These are phyloP conservation scores for Apocrypta bakeri DNA, from an alignment of 1,140 invertebrate genomes.

Conservation along the genomic window DNA sequence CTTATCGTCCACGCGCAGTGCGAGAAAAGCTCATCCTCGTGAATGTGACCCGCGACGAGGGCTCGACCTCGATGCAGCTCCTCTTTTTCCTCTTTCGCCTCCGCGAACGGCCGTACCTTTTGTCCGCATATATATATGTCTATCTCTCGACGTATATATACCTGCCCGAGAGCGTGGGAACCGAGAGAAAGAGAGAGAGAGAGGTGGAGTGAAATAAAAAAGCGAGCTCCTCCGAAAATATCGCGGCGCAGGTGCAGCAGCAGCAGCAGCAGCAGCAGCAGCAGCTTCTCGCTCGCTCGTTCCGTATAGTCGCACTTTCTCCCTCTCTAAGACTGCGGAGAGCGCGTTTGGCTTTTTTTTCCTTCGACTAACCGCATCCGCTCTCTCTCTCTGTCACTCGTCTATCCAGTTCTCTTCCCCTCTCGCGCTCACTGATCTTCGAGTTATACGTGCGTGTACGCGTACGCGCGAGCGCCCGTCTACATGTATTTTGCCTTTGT, in stretches of 20 bases:
- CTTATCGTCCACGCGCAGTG: background rate
- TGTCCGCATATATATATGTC: background rate
- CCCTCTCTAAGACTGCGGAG: background rate
- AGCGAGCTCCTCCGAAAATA: background rate
- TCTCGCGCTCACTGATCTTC: background rate
- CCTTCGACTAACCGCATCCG: background rate
- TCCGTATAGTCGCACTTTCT: background rate
- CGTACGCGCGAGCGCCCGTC: too few relatives aligned
- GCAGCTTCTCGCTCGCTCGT: background rate
- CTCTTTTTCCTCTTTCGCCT: background rate
- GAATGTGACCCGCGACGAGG: background rate
- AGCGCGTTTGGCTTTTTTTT: background rate
- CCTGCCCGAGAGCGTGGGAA: conserved; percentile 18
- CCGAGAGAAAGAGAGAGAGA: background rate
- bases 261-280: conserved; percentile 5
- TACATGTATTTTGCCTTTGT: too few relatives aligned
- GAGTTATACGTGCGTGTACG: background rate
- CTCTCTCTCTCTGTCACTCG: background rate
- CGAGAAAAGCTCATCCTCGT: background rate
- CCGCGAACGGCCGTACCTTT: too few relatives aligned
- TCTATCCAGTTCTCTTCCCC: background rate
- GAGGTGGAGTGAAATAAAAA: background rate
- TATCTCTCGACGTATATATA: background rate
- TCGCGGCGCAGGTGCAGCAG: background rate
- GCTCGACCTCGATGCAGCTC: background rate